phyloP scores from a whole-genome alignment of 1,140 invertebrate species.

The Lucilia cuprina region DNA sequence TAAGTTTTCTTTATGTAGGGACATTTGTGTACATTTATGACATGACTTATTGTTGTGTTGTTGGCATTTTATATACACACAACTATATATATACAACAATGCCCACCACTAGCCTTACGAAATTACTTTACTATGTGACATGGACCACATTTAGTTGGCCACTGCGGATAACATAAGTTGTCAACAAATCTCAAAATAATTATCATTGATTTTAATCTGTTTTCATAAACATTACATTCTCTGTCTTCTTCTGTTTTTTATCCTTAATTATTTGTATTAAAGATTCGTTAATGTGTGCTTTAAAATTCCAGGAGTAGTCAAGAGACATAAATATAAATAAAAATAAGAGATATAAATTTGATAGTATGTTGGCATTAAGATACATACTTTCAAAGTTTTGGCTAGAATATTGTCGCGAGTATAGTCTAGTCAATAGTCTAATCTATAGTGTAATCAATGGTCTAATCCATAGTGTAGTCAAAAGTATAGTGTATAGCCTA shows the following conservation, averaged over 20 bases:
- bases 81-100: not conserved
- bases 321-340: no score
- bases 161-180: conserved; percentile 28
- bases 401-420: not conserved
- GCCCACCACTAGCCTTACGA: not conserved
- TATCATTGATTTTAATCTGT: conserved; percentile 25
- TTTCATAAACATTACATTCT: not conserved
- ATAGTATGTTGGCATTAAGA: no score
- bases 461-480: no score
- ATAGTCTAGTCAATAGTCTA: not conserved
- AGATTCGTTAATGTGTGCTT: no score
- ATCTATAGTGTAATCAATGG: no score
- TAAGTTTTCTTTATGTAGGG: not conserved
- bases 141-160: conserved; percentile 9
- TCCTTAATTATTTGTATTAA: not conserved
- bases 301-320: no score
- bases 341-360: no score
- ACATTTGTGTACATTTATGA: not conserved
- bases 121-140: conserved; percentile 30
- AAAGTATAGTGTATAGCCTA: no score
- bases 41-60: conserved; percentile 25
- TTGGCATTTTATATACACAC: not conserved
- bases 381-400: no score
- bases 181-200: conserved; percentile 34
- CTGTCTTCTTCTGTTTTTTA: not conserved